Evolutionary conservation across 2,113 vertebrate genomes (phyloP).

Genomic region (Turnix velox): DNA sequence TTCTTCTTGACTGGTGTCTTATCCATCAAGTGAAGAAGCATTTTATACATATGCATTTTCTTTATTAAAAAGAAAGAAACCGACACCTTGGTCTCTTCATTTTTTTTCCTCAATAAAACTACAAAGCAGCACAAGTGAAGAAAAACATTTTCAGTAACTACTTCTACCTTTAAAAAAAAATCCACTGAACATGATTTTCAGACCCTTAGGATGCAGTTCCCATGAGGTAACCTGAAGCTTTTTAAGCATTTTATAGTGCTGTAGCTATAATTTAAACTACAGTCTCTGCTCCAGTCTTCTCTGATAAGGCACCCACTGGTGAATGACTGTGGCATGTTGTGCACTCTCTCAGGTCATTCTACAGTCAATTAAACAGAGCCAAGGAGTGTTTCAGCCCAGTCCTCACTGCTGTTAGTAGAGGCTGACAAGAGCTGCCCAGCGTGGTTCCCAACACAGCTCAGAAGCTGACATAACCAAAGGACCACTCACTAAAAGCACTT

Average conservation of each 20-base stretch:
- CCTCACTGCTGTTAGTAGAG: fast-evolving
- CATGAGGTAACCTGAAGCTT: not conserved
- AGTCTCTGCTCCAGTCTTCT: not conserved
- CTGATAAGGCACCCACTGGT: fast-evolving
- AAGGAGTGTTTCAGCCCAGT: not conserved
- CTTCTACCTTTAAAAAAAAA: not conserved
- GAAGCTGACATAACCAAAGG: not conserved
- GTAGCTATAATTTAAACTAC: not conserved
- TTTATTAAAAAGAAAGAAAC: not conserved
- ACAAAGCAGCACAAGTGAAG: not conserved
- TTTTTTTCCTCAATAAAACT: not conserved
- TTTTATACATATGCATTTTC: not conserved
- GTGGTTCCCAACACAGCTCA: fast-evolving
- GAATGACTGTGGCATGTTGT: not conserved
- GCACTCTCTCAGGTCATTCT: not conserved
- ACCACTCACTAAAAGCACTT: not conserved
- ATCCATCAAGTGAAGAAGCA: not conserved
- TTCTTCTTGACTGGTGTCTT: not conserved
- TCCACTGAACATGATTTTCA: not conserved
- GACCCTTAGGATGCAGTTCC: not conserved
- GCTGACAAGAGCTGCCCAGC: not conserved
- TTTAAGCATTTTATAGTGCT: not conserved
- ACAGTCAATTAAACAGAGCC: not conserved
- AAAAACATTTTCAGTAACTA: not conserved
- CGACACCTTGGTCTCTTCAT: not conserved